Evolutionary conservation across 2,113 vertebrate species (phyloP).

Genomic region (Phylloscopus trochiloides): DNA sequence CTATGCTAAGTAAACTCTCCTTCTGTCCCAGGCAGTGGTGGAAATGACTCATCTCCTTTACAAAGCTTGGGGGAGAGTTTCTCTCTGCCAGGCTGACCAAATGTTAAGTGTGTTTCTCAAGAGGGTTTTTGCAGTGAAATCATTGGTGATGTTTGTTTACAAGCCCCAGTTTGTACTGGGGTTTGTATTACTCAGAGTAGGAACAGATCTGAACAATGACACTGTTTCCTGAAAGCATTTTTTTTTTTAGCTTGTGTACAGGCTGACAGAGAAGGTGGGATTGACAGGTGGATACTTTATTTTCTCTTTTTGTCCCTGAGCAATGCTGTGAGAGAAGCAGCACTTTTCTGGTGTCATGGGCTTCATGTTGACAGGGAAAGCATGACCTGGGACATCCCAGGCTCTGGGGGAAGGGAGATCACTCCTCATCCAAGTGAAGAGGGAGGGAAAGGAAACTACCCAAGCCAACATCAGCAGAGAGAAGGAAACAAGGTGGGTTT

Average conservation of each 20-base stretch:
- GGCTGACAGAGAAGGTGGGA: not conserved
- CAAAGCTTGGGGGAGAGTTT: not conserved
- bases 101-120: not conserved
- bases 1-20: not conserved
- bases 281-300: not conserved
- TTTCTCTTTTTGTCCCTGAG: not conserved
- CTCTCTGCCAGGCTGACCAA: not conserved
- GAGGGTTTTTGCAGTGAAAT: conserved; percentile 9
- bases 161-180: not conserved
- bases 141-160: not conserved
- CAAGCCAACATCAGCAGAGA: not conserved
- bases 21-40: not conserved
- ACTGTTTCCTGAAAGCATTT: not conserved
- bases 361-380: not conserved
- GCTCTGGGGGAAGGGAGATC: not conserved
- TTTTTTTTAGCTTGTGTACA: not conserved
- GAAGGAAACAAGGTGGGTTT: not conserved
- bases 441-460: not conserved
- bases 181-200: not conserved
- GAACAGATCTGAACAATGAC: not conserved
- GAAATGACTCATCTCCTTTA: conserved; percentile 14
- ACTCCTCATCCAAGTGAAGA: not conserved
- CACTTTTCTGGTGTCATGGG: not conserved
- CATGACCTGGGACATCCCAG: not conserved
- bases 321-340: not conserved